Percentiles rank a stretch among this genome's conserved stretches.
Evolutionary conservation across 2,797 vertebrate genomes (phyloP).

Genomic region (Euthynnus affinis): DNA sequence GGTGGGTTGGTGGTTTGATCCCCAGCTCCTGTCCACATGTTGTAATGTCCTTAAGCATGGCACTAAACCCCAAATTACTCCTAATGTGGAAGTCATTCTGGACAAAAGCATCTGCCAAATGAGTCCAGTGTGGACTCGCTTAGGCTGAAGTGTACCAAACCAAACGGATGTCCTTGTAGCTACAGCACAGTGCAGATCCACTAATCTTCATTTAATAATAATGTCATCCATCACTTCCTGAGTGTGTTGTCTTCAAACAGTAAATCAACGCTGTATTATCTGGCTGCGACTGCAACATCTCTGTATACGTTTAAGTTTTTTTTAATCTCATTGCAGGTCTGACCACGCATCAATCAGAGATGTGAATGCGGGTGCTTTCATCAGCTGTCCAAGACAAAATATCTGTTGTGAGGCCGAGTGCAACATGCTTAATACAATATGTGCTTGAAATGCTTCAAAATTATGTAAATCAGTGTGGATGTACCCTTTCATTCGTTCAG

Average conservation of each 20-base stretch:
- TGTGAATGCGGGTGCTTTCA: neutral
- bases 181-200: neutral
- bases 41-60: slow-evolving; percentile 1
- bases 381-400: neutral
- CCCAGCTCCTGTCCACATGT: neutral
- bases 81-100: neutral
- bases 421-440: neutral
- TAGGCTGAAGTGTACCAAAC: neutral
- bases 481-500: neutral
- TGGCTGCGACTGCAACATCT: too few relatives aligned
- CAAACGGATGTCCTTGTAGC: neutral
- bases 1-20: neutral
- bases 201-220: neutral
- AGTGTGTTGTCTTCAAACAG: neutral
- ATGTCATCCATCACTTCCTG: slow-evolving; percentile 15
- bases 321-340: neutral
- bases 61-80: slow-evolving; percentile 25
- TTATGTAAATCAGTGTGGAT: neutral
- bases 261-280: neutral
- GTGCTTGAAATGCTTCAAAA: neutral
- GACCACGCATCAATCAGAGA: slow-evolving; percentile 9
- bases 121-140: neutral
- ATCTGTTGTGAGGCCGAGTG: neutral
- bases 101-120: slow-evolving; percentile 10
- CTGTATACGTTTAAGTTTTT: neutral